Percentiles rank a stretch among this genome's conserved stretches.
Evolutionary conservation across 37 sponge, comb jelly and placozoan species (phyloP).

Genomic region (Geodia barretti): DNA sequence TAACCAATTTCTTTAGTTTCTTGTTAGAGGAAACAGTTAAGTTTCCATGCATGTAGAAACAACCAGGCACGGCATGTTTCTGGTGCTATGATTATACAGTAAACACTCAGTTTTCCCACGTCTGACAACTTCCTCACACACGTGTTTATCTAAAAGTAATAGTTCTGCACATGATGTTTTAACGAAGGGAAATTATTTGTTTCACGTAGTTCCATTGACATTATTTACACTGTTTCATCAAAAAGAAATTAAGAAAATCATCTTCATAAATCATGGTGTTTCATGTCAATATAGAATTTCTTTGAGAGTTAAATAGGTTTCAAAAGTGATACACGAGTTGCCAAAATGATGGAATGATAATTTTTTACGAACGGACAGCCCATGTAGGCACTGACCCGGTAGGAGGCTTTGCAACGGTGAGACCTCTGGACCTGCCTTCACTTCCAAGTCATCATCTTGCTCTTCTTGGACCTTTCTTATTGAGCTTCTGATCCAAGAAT

Average conservation of each 20-base stretch:
- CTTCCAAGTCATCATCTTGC: not conserved
- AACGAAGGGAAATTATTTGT: no score
- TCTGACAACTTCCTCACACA: no score
- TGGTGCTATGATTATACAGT: not conserved
- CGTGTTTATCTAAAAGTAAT: no score
- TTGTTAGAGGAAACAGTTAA: not conserved
- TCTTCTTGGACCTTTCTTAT: constrained; percentile 1
- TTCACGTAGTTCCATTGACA: not conserved
- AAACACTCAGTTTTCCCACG: not conserved
- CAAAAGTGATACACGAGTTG: no score
- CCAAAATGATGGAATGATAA: not conserved
- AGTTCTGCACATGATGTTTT: no score
- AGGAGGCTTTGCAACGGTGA: not conserved
- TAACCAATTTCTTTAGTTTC: no score
- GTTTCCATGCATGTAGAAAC: not conserved
- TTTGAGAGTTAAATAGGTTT: no score
- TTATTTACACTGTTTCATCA: no score
- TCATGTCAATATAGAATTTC: no score
- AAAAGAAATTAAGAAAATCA: no score
- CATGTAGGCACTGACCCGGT: not conserved
- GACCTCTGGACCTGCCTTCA: not conserved
- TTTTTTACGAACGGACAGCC: not conserved
- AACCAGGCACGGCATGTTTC: not conserved
- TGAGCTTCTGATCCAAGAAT: not conserved
- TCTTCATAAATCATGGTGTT: no score